These are phyloP conservation scores for Tapera naevia DNA, from an alignment of 2,797 vertebrate species.

Conservation along the genomic window DNA sequence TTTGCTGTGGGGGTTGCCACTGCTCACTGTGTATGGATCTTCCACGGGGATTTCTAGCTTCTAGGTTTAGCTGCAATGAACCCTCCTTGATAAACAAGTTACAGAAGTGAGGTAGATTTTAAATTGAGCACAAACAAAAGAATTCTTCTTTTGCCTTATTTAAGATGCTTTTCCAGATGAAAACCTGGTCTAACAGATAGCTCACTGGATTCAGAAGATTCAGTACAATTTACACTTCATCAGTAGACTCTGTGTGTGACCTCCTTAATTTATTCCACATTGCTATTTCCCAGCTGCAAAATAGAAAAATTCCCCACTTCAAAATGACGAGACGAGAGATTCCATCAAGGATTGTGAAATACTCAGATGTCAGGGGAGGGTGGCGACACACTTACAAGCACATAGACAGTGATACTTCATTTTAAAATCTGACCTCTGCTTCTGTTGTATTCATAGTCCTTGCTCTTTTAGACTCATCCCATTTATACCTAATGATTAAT, in stretches of 20 bases:
- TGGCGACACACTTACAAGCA: not conserved
- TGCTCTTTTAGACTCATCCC: slow-evolving; percentile 11
- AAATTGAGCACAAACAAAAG: not conserved
- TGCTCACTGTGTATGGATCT: not conserved
- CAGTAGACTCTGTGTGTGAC: not conserved
- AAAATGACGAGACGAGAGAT: not conserved
- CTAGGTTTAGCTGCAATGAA: not conserved
- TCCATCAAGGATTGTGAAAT: not conserved
- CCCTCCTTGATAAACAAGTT: not conserved
- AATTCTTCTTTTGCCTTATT: not conserved
- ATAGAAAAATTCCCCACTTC: not conserved
- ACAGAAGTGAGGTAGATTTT: not conserved
- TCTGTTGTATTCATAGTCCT: not conserved
- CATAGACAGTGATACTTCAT: not conserved
- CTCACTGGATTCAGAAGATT: not conserved
- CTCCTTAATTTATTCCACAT: not conserved
- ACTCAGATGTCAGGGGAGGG: not conserved
- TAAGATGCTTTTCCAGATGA: not conserved
- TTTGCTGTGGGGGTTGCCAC: not conserved
- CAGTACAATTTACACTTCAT: slow-evolving; percentile 15
- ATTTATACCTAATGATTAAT: slow-evolving; percentile 46
- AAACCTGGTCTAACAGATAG: not conserved
- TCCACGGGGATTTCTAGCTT: not conserved
- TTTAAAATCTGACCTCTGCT: slow-evolving; percentile 28
- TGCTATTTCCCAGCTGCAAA: not conserved